Evolutionary conservation across 2,888 invertebrate genomes (phyloP), one percentile per base, ranked within the genome.

Genomic region (Steromphala cineraria): DNA sequence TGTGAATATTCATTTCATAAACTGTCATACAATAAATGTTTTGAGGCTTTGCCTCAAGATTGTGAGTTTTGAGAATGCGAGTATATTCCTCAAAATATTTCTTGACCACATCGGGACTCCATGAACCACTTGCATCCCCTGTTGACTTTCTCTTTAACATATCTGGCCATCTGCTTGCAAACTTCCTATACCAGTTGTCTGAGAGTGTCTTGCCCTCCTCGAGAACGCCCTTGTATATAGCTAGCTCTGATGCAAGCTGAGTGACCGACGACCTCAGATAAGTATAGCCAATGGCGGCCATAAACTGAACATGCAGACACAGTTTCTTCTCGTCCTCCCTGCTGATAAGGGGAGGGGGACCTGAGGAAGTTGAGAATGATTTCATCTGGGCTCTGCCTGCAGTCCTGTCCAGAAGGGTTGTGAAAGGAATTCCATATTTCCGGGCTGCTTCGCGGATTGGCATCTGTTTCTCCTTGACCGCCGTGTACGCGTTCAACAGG

Each of bases 111-210:
- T 71, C 71, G 10, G 71, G 28, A 19, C 19, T n/a, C 19, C 40
- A 15, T 31, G 40, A 19, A 71, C 17, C n/a, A 31, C 13, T 19
- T 31, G 2, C 40, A 24, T 31, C 31, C 13, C 8, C 36, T 28
- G 10, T 28, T 71, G 36, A 15, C 17, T 28, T 17, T 36, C 40
- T 71, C 19, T 71, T 71, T 5, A 36, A 17, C n/a, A 71, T 19
- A 1, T 36, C 71, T 15, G 71, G 71, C 36, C 31, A 71, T 15
- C 71, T 31, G 40, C 36, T 71, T 13, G 36, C 71, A 71, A 71
- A 71, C 71, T 71, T 71, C 40, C 71, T 71, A 36, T 71, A 71
- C 71, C 71, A 71, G 71, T 71, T 71, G 19, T 71, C 71, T 0
- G 71, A 71, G 15, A 71, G 36, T 10, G 71, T n/a, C 71, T 71